These are phyloP conservation scores for Catagonus wagneri DNA, from an alignment of 2,113 vertebrate genomes.

Conservation along the genomic window DNA sequence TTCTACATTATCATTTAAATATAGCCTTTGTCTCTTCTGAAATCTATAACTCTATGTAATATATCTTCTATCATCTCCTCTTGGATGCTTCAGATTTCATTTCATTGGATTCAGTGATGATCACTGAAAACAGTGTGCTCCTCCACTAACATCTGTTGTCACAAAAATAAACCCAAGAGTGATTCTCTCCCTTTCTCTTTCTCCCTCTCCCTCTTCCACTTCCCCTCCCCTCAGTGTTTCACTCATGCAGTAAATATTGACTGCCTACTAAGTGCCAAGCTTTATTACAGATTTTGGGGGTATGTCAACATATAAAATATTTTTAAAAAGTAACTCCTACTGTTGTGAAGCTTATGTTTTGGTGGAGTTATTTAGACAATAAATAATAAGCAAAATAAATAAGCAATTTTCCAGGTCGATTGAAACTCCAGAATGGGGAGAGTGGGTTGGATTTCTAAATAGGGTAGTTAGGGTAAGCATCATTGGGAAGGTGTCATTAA, in stretches of 20 bases:
- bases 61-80: neutral
- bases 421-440: neutral
- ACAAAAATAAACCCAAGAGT: neutral
- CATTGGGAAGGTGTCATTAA: neutral
- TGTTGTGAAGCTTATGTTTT: neutral
- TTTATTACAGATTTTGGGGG: neutral
- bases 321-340: neutral
- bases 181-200: neutral
- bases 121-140: neutral
- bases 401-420: neutral
- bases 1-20: neutral
- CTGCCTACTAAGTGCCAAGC: too few species aligned
- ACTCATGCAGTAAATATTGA: neutral
- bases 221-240: neutral
- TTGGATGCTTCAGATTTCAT: neutral
- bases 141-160: neutral
- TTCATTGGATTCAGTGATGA: neutral
- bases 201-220: too few species aligned
- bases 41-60: neutral
- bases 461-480: neutral
- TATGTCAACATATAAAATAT: neutral
- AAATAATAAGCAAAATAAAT: neutral
- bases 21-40: neutral
- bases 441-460: neutral
- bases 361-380: neutral